phyloP scores from a whole-genome alignment of 2,113 vertebrate species.

The Sylvilagus bachmani region DNA sequence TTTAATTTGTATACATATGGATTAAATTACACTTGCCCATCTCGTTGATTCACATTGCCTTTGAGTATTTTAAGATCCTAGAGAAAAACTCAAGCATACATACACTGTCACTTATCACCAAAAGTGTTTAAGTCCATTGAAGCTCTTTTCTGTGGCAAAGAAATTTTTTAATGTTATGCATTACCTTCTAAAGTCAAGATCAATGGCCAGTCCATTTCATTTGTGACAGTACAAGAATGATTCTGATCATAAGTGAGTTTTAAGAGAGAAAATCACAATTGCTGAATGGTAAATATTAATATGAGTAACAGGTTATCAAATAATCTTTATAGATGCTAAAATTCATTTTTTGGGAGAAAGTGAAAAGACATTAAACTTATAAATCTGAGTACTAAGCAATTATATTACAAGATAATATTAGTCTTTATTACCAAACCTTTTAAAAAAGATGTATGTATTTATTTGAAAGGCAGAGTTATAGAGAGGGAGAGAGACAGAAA shows the following conservation, averaged over 20 bases:
- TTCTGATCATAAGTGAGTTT: background rate
- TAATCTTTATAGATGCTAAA: background rate
- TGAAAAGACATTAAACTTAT: slow-evolving; percentile 12
- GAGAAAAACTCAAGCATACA: background rate
- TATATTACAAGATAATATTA: background rate
- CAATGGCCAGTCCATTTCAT: background rate
- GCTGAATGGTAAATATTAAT: background rate
- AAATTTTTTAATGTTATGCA: background rate
- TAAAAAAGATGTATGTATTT: no score
- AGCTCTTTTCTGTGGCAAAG: background rate
- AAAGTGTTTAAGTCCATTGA: background rate
- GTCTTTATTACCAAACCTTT: background rate
- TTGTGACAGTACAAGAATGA: background rate
- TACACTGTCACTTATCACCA: background rate
- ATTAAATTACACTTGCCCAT: background rate
- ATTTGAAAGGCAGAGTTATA: no score
- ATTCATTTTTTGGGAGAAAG: background rate
- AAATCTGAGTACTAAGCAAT: background rate
- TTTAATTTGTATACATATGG: background rate
- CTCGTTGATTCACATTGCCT: background rate
- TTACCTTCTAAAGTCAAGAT: background rate
- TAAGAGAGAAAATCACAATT: background rate
- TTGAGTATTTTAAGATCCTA: background rate
- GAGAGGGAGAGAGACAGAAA: no score
- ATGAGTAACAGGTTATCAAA: background rate